phyloP scores from a whole-genome alignment of 2,797 vertebrate species.

The Fringilla coelebs region DNA sequence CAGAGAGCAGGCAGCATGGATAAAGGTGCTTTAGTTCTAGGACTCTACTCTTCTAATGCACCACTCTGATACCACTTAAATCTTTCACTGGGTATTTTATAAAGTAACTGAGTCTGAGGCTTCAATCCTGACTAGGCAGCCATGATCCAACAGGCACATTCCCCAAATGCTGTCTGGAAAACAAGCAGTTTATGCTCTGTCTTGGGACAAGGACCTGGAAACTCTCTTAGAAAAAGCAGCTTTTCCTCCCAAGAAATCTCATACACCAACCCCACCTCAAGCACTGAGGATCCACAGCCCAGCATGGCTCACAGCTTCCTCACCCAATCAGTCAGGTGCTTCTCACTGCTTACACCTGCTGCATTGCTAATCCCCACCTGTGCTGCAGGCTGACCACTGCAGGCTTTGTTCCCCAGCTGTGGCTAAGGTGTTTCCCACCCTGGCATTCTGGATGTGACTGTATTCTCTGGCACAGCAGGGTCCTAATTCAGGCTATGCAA shows the following conservation, averaged over 20 bases:
- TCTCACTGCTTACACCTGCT: background rate
- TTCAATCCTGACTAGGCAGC: background rate
- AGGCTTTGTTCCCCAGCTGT: background rate
- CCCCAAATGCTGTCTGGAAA: background rate
- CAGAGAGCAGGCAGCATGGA: background rate
- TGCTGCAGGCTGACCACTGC: background rate
- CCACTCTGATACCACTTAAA: background rate
- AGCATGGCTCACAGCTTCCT: background rate
- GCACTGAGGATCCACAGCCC: background rate
- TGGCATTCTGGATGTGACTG: background rate
- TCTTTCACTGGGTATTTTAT: background rate
- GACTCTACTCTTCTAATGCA: background rate
- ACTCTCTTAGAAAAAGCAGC: background rate
- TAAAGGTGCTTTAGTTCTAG: background rate
- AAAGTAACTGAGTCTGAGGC: background rate
- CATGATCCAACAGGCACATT: background rate
- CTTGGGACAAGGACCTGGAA: background rate
- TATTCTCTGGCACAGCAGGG: background rate
- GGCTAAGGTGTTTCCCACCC: background rate
- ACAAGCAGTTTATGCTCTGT: background rate
- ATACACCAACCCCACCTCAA: background rate
- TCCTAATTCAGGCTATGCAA: background rate
- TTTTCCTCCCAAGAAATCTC: background rate
- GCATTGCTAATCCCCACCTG: background rate
- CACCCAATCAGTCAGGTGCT: background rate